Conservation (phyloP, 2,113 vertebrate species). For the Tamias sibiricus region DNA sequence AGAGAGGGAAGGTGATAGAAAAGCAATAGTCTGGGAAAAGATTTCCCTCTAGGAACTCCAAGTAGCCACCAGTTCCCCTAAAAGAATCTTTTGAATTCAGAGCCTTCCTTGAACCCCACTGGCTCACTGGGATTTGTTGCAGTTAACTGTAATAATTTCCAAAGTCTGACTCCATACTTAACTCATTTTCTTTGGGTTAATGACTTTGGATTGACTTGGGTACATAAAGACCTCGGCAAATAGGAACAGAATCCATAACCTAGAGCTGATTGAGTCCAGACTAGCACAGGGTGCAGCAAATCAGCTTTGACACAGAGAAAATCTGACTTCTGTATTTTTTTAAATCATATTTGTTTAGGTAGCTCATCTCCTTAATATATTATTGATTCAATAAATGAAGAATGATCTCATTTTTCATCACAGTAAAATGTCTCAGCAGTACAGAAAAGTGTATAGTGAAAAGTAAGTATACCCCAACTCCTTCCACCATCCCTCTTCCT, state of each 20-base stretch:
- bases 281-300: not conserved
- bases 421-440: not conserved
- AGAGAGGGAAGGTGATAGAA: not conserved
- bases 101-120: not conserved
- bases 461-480: not conserved
- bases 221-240: not conserved
- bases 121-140: not conserved
- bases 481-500: not conserved
- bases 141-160: not conserved
- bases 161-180: not conserved
- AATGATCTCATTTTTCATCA: not conserved
- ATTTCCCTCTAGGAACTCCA: not conserved
- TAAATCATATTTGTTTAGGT: not conserved
- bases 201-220: not conserved
- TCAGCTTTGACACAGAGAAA: not conserved
- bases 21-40: not conserved
- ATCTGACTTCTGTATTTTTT: not conserved
- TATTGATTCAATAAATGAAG: not conserved
- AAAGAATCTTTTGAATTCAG: not conserved
- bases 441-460: not conserved
- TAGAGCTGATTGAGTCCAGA: not conserved
- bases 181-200: not conserved
- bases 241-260: not conserved
- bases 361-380: not conserved
- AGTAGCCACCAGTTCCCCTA: not conserved